Evolutionary conservation across 2,113 vertebrate genomes (phyloP).

Genomic region (Microcebus tavaratra): DNA sequence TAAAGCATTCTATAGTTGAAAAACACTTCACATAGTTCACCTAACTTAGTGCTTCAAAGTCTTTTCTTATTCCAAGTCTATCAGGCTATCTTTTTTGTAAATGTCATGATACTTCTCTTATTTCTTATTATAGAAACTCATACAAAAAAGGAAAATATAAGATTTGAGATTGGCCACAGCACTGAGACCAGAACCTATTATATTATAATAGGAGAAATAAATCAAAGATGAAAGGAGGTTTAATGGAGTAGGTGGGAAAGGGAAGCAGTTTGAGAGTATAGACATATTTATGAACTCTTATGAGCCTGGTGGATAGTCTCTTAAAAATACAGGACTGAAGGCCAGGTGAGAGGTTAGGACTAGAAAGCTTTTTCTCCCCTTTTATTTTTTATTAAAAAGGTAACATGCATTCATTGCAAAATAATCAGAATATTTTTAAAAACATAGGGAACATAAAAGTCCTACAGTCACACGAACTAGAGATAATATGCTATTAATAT

Average conservation of each 20-base stretch:
- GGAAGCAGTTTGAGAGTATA: not conserved
- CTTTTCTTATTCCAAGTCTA: not conserved
- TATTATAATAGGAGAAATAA: not conserved
- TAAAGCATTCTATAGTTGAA: not conserved
- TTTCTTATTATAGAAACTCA: not conserved
- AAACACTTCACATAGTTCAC: not conserved
- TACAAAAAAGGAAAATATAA: not conserved
- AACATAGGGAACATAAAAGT: not conserved
- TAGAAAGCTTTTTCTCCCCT: not conserved
- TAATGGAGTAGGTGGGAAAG: not conserved
- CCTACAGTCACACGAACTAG: too few relatives aligned
- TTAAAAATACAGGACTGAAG: not conserved
- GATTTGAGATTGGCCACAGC: not conserved
- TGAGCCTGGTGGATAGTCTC: not conserved
- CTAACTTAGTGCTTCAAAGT: not conserved
- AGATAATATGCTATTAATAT: not conserved
- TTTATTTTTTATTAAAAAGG: not conserved
- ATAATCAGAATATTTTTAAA: not conserved
- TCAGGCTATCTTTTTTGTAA: not conserved
- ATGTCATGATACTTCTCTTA: not conserved
- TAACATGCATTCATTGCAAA: not conserved
- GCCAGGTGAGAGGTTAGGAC: not conserved
- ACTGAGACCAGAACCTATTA: not conserved
- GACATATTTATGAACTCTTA: not conserved
- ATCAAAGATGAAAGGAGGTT: not conserved